Evolutionary conservation across 2,888 invertebrate genomes (phyloP).

Genomic region (Hyposoter dolosus): DNA sequence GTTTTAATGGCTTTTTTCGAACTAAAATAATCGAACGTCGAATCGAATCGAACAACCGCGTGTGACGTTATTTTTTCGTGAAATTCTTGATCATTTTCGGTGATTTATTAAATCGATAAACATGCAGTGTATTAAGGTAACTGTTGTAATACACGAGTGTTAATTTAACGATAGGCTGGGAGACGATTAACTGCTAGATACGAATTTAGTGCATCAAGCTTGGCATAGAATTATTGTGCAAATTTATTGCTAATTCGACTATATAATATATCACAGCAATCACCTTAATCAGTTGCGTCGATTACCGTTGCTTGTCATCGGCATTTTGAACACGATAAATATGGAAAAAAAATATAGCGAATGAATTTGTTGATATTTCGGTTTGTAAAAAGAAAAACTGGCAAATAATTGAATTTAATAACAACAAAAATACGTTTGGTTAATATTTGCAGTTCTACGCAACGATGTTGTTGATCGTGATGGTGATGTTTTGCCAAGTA

Average conservation of each 20-base stretch:
- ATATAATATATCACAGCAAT: too few relatives aligned
- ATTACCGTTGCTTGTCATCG: not conserved
- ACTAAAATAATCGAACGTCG: not conserved
- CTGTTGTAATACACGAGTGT: too few relatives aligned
- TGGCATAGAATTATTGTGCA: too few relatives aligned
- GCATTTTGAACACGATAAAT: not conserved
- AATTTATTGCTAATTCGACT: too few relatives aligned
- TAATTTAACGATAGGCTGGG: too few relatives aligned
- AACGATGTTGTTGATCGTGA: constrained; percentile 25
- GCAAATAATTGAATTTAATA: too few relatives aligned
- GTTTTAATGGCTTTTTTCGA: not conserved
- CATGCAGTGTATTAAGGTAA: not conserved
- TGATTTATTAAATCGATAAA: not conserved
- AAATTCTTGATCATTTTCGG: not conserved
- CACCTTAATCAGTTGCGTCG: not conserved
- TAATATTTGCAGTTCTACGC: constrained; percentile 55
- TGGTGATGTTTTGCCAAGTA: constrained; percentile 45
- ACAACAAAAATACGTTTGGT: not conserved
- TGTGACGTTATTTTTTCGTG: not conserved
- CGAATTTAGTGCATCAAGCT: too few relatives aligned
- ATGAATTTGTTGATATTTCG: not conserved
- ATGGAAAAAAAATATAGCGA: not conserved
- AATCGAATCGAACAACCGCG: not conserved
- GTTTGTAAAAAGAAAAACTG: not conserved
- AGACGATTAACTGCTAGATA: too few relatives aligned